Evolutionary conservation across 2,113 vertebrate species (phyloP).

Genomic region (Varanus komodoensis): DNA sequence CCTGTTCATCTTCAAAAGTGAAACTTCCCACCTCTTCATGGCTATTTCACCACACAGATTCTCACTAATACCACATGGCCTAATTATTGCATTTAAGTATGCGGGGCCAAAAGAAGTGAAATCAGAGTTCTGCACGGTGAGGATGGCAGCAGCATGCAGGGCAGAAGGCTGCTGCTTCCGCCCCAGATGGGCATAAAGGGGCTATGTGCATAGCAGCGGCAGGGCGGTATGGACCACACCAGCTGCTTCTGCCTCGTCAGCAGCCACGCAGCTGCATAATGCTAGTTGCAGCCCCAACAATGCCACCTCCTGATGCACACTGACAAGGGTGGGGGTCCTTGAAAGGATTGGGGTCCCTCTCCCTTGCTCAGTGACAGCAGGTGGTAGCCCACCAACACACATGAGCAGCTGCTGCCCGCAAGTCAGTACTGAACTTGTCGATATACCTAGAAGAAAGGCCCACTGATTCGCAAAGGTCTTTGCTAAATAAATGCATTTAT

Average conservation of each 20-base stretch:
- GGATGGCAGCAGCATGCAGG: no score
- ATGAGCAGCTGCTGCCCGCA: no score
- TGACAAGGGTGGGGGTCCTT: no score
- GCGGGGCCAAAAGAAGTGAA: background rate
- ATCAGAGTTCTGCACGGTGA: background rate
- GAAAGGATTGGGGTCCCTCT: background rate
- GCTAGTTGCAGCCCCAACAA: background rate
- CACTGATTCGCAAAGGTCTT: background rate
- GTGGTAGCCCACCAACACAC: background rate
- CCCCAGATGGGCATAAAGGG: no score
- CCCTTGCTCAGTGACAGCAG: background rate
- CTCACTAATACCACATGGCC: background rate
- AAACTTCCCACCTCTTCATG: background rate
- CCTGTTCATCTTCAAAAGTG: background rate
- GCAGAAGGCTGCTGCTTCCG: no score
- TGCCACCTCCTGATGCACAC: background rate
- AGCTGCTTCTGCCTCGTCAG: background rate
- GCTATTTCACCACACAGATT: background rate
- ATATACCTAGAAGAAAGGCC: background rate
- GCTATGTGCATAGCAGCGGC: background rate
- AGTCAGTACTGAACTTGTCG: background rate
- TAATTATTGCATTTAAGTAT: background rate
- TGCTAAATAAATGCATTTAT: background rate
- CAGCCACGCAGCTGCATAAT: background rate
- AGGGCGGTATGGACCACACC: background rate